Percentiles rank a stretch among this genome's conserved stretches.
These are phyloP conservation scores for Plemyria rubiginata DNA, from an alignment of 2,888 invertebrate genomes.

Conservation along the genomic window DNA sequence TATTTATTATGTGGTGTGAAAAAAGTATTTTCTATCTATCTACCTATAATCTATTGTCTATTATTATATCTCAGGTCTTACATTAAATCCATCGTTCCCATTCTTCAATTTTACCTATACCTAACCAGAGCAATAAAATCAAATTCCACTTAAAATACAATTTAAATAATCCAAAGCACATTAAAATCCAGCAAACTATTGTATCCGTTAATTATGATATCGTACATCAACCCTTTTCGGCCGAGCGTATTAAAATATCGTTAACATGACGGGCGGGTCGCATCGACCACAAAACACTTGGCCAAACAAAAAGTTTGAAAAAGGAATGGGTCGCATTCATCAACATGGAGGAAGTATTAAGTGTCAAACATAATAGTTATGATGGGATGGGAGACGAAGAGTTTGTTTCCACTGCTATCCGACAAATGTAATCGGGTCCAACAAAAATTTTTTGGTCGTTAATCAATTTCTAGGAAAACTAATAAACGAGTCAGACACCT, in stretches of 20 bases:
- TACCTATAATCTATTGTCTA: no score
- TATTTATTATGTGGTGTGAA: no score
- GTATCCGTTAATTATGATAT: conserved; percentile 77
- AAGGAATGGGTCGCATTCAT: conserved; percentile 58
- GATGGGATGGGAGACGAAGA: conserved; percentile 52
- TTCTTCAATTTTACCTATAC: no score
- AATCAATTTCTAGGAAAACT: no score
- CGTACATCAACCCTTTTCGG: conserved; percentile 68
- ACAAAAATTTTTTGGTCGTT: no score
- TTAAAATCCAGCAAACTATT: conserved; percentile 46
- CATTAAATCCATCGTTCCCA: no score
- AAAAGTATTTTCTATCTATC: no score
- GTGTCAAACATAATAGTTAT: conserved; percentile 75
- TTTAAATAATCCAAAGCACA: conserved; percentile 35
- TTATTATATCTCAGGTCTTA: no score
- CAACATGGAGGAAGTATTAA: conserved; percentile 76
- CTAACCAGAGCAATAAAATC: no score
- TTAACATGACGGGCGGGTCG: conserved; percentile 53
- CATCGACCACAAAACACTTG: conserved; percentile 44
- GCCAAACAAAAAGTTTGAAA: conserved; percentile 49
- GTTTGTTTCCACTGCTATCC: conserved; percentile 49
- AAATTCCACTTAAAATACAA: neutral
- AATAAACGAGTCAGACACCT: no score
- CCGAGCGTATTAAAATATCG: conserved; percentile 60
- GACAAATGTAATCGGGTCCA: neutral